Evolutionary conservation across 2,888 invertebrate genomes (phyloP), one percentile per base, ranked within the genome.

Genomic region (Plebejus melissa): DNA sequence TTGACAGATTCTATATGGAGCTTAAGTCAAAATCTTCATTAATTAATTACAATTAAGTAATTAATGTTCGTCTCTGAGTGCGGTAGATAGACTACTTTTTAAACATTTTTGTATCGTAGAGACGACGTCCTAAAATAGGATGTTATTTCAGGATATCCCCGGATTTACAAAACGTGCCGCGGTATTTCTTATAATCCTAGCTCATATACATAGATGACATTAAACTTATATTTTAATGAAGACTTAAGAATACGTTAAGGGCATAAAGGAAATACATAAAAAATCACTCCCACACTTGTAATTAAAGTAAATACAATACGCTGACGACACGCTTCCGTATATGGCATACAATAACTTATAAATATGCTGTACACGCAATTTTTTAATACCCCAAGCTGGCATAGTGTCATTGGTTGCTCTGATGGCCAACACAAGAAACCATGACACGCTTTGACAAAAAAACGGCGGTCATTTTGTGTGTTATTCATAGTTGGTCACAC

Each of bases 291-390:
- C 41, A 71, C 71, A 71, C n/a, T 71, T 4, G 46, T 46, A 46
- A 71, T 71, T 11, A 50, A 50, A 71, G 74, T 16, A 60, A 65
- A 50, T 74, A 32, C 65, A 74, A 60, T 75, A n/a, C 16, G 69
- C 54, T 41, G 36, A 32, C 41, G 46, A 70, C 74, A 16, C 54
- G 65, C 74, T 58, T 74, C 50, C 75, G 54, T 65, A 78, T 82
- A 36, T 32, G 65, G 65, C 32, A 65, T 32, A 65, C 65, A 65
- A 65, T 65, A 4, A 36, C 32, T 65, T 2, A 36, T 65, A 16
- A 65, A 65, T 65, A 65, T 65, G 32, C 32, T 13, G 60, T 32
- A 65, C 65, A 65, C 60, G 32, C 60, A 7, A 58, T 58, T 60
- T 65, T 65, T 65, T 36, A 0, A 16, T 32, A 65, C 65, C 65